phyloP scores from a whole-genome alignment of 2,888 invertebrate species.

The Argynnis bischoffii region DNA sequence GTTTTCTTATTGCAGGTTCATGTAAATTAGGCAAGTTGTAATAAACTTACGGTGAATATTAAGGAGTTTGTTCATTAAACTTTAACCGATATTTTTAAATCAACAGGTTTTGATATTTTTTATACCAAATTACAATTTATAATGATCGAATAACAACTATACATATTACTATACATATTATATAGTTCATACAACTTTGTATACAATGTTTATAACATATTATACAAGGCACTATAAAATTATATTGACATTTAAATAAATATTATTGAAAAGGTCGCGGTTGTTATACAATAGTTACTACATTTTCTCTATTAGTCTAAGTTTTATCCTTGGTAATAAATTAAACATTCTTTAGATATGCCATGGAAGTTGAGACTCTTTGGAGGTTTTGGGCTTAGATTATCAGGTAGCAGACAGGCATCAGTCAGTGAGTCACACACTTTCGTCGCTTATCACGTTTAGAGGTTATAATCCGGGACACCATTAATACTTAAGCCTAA shows the following conservation, averaged over 20 bases:
- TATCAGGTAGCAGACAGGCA: conserved; percentile 69
- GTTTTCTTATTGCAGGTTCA: conserved; percentile 16
- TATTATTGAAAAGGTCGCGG: conserved; percentile 20
- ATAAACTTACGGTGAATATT: not conserved
- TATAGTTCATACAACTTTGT: too few relatives aligned
- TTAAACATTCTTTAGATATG: conserved; percentile 32
- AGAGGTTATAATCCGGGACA: conserved; percentile 70
- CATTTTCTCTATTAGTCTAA: conserved; percentile 17
- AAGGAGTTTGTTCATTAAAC: not conserved
- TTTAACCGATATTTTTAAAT: not conserved
- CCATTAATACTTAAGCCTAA: conserved; percentile 79
- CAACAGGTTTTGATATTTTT: not conserved
- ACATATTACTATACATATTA: too few relatives aligned
- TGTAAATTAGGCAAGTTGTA: not conserved
- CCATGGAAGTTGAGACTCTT: conserved; percentile 45
- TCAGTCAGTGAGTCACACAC: conserved; percentile 70
- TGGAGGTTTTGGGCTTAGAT: conserved; percentile 46
- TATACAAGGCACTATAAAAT: not conserved
- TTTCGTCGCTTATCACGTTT: conserved; percentile 59
- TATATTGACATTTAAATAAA: conserved; percentile 14
- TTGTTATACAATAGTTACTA: conserved; percentile 15
- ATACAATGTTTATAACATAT: not conserved
- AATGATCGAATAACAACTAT: too few relatives aligned
- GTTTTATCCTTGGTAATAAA: conserved; percentile 34
- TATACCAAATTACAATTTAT: not conserved